phyloP scores from a whole-genome alignment of 2,797 vertebrate genomes.

The Ctenosaura bakeri region DNA sequence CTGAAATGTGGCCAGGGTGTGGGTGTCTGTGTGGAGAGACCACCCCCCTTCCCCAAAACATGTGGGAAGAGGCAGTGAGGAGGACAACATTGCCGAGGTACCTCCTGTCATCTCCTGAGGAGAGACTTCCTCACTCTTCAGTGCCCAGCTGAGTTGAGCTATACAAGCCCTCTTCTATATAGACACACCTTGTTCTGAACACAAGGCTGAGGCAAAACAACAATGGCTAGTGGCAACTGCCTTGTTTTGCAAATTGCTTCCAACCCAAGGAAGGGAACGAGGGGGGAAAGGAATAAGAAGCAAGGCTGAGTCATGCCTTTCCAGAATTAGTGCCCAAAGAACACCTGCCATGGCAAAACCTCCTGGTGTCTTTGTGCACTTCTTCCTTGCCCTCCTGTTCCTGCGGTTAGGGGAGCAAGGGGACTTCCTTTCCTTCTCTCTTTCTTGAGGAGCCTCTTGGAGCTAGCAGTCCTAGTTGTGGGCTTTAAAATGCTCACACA shows the following conservation, averaged over 20 bases:
- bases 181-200: background rate
- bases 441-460: background rate
- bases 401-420: background rate
- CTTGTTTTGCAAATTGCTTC: background rate
- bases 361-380: background rate
- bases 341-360: background rate
- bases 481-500: slow-evolving; percentile 3
- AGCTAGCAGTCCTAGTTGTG: background rate
- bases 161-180: background rate
- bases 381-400: background rate
- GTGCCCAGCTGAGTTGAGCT: no score
- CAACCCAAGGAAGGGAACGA: no score
- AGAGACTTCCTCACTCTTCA: background rate
- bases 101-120: background rate
- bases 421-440: background rate
- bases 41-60: no score
- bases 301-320: background rate
- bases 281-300: no score
- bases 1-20: background rate
- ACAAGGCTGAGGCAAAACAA: background rate
- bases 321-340: background rate
- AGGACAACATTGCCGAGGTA: background rate
- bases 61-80: no score
- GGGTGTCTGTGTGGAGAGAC: background rate
- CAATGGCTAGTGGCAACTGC: background rate